A percentile compares a stretch with the other conserved stretches of the same genome.
Evolutionary conservation across 1,140 invertebrate species (phyloP).

Genomic region (Mya arenaria): DNA sequence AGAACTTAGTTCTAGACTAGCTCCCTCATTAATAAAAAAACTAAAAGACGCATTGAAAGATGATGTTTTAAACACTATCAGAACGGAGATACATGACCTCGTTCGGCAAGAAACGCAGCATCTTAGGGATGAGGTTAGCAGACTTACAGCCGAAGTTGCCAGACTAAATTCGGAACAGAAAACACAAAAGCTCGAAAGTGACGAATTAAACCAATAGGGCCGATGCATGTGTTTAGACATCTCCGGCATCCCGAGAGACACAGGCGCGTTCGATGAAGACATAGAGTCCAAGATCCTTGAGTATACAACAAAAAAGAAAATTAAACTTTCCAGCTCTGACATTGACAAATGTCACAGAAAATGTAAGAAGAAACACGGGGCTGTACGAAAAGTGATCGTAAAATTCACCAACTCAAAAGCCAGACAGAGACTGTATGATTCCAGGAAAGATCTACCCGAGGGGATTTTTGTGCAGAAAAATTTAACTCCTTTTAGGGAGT

Average conservation of each 20-base stretch:
- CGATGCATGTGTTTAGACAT: slow-evolving; percentile 18
- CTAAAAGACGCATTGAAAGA: no score
- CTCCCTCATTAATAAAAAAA: no score
- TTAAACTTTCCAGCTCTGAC: background rate
- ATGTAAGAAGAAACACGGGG: background rate
- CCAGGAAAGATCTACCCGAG: background rate
- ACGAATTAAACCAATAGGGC: slow-evolving; percentile 15
- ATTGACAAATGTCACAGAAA: slow-evolving; percentile 27
- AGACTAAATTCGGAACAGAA: no score
- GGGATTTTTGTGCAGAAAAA: slow-evolving; percentile 5
- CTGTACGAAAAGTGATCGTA: background rate
- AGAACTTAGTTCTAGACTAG: no score
- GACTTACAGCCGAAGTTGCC: no score
- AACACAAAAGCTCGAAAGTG: background rate
- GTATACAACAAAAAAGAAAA: background rate
- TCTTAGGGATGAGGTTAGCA: no score
- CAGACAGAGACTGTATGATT: background rate
- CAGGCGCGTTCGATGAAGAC: background rate
- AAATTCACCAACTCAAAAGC: slow-evolving; percentile 17
- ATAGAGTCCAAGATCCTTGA: background rate
- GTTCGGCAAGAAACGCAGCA: no score
- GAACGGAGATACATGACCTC: no score
- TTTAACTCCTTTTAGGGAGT: background rate
- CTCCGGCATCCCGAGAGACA: background rate
- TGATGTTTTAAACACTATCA: no score